Evolutionary conservation across 2,797 vertebrate species (phyloP).

Genomic region (Phylloscopus collybita): DNA sequence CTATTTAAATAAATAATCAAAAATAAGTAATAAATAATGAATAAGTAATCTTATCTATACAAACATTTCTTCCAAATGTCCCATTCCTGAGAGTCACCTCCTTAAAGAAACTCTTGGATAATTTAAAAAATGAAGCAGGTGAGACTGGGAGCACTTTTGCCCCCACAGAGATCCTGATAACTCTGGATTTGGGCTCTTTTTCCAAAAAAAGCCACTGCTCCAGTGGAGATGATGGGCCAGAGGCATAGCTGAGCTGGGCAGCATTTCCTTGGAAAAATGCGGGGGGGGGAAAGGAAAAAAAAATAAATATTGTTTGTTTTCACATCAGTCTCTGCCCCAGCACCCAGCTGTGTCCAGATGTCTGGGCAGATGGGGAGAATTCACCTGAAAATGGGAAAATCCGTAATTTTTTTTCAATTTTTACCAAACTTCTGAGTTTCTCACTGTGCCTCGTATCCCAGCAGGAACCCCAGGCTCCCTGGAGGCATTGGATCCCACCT

Average conservation of each 20-base stretch:
- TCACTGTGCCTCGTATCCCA: background rate
- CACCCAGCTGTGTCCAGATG: background rate
- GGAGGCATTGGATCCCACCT: background rate
- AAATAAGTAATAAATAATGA: background rate
- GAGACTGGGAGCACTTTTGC: background rate
- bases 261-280: background rate
- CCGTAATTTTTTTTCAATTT: background rate
- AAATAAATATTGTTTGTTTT: fast-evolving
- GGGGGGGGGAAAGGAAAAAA: fast-evolving
- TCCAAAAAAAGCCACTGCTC: background rate
- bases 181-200: background rate
- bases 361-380: background rate
- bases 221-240: background rate
- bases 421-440: background rate
- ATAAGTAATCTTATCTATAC: background rate
- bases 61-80: background rate
- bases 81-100: background rate
- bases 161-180: background rate
- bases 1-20: background rate
- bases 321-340: background rate
- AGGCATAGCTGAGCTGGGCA: background rate
- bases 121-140: background rate
- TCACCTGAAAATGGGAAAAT: background rate
- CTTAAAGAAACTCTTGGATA: background rate
- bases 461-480: background rate